A percentile compares a stretch with the other conserved stretches of the same genome.
phyloP scores from a whole-genome alignment of 2,797 vertebrate species.

The Brachymystax lenok region DNA sequence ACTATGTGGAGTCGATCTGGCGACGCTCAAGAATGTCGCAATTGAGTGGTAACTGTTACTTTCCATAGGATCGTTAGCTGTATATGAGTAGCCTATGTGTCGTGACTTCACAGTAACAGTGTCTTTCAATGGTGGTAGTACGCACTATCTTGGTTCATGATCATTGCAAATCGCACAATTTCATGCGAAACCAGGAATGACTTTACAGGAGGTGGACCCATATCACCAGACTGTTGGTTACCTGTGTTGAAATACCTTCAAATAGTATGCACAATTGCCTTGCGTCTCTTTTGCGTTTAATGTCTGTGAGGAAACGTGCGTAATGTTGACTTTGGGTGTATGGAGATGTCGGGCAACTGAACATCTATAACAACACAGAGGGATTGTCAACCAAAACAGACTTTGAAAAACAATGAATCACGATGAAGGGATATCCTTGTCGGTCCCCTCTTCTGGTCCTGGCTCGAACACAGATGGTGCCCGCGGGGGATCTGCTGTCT shows the following conservation, averaged over 20 bases:
- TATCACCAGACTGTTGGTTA: constrained; percentile 15
- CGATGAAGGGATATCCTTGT: constrained; percentile 78
- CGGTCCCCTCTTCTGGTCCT: constrained; percentile 71
- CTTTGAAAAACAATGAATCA: constrained; percentile 67
- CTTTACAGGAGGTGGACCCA: constrained; percentile 22
- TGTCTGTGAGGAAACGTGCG: constrained; percentile 54
- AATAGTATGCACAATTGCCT: neutral
- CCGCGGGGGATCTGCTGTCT: constrained; percentile 29
- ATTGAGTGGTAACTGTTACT: constrained; percentile 13
- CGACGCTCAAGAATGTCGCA: constrained; percentile 51
- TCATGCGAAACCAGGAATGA: constrained; percentile 30
- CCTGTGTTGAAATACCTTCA: constrained; percentile 35
- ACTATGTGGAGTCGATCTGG: constrained; percentile 47
- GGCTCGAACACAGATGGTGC: constrained; percentile 40
- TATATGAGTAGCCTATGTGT: constrained; percentile 24
- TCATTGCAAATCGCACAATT: constrained; percentile 9
- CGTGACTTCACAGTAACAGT: constrained; percentile 47
- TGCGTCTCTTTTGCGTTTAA: constrained; percentile 14
- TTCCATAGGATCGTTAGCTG: constrained; percentile 15
- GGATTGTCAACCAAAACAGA: constrained; percentile 33
- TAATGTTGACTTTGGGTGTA: constrained; percentile 63
- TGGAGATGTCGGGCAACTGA: constrained; percentile 32
- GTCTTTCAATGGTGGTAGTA: neutral
- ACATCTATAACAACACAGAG: constrained; percentile 29
- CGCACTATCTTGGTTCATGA: neutral